Evolutionary conservation across 2,113 vertebrate species (phyloP).

Genomic region (Notothenia rossii): DNA sequence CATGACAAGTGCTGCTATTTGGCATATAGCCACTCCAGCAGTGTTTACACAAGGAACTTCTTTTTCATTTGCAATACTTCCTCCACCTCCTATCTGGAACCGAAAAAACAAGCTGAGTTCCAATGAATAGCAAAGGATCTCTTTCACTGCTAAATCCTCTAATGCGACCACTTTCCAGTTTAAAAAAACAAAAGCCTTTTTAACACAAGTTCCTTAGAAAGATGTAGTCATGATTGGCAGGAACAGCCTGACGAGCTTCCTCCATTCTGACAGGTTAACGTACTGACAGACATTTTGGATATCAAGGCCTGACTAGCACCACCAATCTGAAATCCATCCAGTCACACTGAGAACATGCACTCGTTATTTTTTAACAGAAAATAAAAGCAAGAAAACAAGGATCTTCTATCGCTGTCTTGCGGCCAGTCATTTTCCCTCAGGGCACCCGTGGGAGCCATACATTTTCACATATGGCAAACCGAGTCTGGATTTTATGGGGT

Average conservation of each 20-base stretch:
- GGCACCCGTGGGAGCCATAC: conserved; percentile 70
- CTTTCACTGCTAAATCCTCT: background rate
- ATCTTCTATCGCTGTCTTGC: conserved; percentile 63
- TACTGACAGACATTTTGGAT: conserved; percentile 46
- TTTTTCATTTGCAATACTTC: conserved; percentile 24
- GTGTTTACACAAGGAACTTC: conserved; percentile 40
- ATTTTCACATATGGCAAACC: conserved; percentile 75
- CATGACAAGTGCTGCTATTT: conserved; percentile 31
- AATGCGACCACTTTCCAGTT: conserved; percentile 27
- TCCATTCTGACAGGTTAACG: conserved; percentile 54
- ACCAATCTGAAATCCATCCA: conserved; percentile 60
- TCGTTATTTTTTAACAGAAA: conserved; percentile 5
- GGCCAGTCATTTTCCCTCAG: conserved; percentile 69
- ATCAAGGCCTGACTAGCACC: conserved; percentile 56
- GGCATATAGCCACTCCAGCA: conserved; percentile 30
- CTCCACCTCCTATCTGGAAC: conserved; percentile 9
- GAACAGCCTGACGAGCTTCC: conserved; percentile 21
- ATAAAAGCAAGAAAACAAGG: conserved; percentile 60
- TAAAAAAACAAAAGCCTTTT: background rate
- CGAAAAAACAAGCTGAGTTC: conserved; percentile 9
- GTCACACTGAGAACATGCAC: conserved; percentile 32
- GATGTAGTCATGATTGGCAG: conserved; percentile 28
- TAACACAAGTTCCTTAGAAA: conserved; percentile 26
- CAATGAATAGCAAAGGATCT: background rate
- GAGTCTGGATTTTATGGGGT: conserved; percentile 69